Evolutionary conservation across 2,797 vertebrate genomes (phyloP), one percentile per base, ranked within the genome.

Genomic region (Xenentodon cancila): DNA sequence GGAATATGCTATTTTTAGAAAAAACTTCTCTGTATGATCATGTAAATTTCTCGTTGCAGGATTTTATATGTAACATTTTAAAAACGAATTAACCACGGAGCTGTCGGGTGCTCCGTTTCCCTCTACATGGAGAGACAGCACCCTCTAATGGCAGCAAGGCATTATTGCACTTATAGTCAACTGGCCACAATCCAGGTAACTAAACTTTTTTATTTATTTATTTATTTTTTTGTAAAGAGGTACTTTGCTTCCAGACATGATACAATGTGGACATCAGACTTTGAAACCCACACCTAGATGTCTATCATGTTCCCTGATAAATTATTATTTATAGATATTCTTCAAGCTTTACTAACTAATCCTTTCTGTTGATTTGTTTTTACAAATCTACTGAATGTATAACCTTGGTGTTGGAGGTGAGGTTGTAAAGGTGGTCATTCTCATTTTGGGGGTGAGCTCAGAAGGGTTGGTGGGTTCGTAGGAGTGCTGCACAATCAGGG

Each of bases 381-480:
- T 81, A 74, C 16, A 15, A 40, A 40, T 13, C 13, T 91, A 92
- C 71, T 89, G 87, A 84, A 91, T 91, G 75, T 86, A 91, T 90
- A 91, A 92, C 90, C 90, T 91, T 87, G 90, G 88, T 69, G 89
- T 91, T 73, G 88, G 90, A 71, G 91, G 87, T 73, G 90, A 86
- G 71, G 89, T 89, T 77, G 90, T 87, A 77, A 91, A 92, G 64
- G 91, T 90, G 77, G 82, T 91, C 90, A 91, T 90, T 90, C 89
- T 90, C 86, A 92, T 90, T 90, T 92, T 91, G 54, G 91, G 90
- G 46, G 85, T 52, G 77, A 90, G 82, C 74, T 91, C 86, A 0
- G 89, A 84, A 56, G 88, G 83, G 68, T 88, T 86, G 79, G 62
- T 40, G 68, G 86, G 79, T 80, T 91, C 85, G 56, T 88, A 92